Percentiles rank a stretch among this genome's conserved stretches.
Evolutionary conservation across 2,113 vertebrate species (phyloP).

Genomic region (chimpanzee (Pan troglodytes)): NHGRI_mPanTro3-v2.1_pri NC_086015.1:155900501-155901000

Average conservation of each 20-base stretch:
- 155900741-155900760: neutral
- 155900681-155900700: neutral
- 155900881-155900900: neutral
- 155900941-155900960: neutral
- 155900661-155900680: neutral
- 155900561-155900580: too few relatives aligned
- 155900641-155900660: neutral
- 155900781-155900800: neutral
- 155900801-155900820: neutral
- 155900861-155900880: conserved; percentile 46
- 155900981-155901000: neutral
- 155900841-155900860: neutral
- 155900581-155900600: accelerated
- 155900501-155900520: neutral
- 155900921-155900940: neutral
- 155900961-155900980: neutral
- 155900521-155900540: neutral
- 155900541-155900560: neutral
- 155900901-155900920: neutral
- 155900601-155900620: neutral
- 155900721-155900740: too few relatives aligned
- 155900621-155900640: neutral
- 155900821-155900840: neutral
- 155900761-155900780: neutral
- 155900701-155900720: neutral